A percentile compares a stretch with the other conserved stretches of the same genome.
phyloP scores from a whole-genome alignment of 2,113 vertebrate species.

The Paracanthobrama guichenoti region DNA sequence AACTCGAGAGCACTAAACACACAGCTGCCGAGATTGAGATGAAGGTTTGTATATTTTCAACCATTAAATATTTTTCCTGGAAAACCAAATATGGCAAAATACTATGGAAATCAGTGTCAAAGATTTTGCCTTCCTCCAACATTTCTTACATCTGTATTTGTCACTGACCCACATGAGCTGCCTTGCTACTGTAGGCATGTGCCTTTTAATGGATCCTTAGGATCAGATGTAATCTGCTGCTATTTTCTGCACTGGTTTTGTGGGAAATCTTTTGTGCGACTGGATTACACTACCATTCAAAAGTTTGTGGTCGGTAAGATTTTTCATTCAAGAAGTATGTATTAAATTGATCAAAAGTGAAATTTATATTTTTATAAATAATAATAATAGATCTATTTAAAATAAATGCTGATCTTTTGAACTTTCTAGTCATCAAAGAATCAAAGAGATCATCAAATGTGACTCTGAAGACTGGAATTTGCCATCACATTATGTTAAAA shows the following conservation, averaged over 20 bases:
- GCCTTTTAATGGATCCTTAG: neutral
- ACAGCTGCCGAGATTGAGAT: conserved; percentile 78
- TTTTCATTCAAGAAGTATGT: neutral
- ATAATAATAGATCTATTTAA: neutral
- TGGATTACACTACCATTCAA: neutral
- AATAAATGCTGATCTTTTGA: neutral
- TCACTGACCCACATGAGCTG: neutral
- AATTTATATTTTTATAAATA: neutral
- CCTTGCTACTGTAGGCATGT: neutral
- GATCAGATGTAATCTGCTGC: neutral
- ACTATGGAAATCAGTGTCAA: neutral
- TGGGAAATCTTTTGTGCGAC: neutral
- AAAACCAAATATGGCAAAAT: no score
- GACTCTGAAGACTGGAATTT: neutral
- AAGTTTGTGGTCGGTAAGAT: neutral
- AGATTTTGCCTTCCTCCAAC: neutral
- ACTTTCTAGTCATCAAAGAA: neutral
- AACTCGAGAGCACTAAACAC: conserved; percentile 80
- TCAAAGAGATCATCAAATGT: neutral
- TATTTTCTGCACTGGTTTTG: neutral
- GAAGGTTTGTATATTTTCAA: conserved; percentile 66
- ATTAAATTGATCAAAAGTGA: neutral
- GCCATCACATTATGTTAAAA: no score
- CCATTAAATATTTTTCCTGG: no score
- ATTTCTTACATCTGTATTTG: neutral